These are phyloP conservation scores for Amphimallon solstitiale DNA, from an alignment of 2,888 invertebrate species.

Conservation along the genomic window DNA sequence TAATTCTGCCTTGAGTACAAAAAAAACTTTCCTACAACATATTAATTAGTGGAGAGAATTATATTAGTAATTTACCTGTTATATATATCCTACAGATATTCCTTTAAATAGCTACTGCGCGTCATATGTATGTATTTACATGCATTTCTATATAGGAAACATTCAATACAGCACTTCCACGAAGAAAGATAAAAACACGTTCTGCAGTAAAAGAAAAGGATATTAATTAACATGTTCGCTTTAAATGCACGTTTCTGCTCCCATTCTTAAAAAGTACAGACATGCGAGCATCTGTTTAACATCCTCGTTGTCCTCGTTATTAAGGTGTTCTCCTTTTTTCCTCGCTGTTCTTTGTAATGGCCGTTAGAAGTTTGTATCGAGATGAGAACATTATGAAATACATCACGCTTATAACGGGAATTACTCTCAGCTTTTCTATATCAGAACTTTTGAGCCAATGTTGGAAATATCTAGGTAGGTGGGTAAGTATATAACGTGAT, in stretches of 20 bases:
- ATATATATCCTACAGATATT: too few relatives aligned
- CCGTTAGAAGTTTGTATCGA: constrained; percentile 33
- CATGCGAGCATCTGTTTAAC: constrained; percentile 1
- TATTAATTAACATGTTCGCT: constrained; percentile 16
- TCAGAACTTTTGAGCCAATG: constrained; percentile 10
- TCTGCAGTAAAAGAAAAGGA: neutral
- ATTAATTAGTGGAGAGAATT: too few relatives aligned
- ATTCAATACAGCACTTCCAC: neutral
- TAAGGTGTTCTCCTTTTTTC: neutral
- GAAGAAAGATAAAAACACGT: neutral
- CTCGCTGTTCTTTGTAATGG: constrained; percentile 17
- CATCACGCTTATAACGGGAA: constrained; percentile 31
- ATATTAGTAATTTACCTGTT: too few relatives aligned
- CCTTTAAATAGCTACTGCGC: too few relatives aligned
- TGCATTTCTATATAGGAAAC: neutral
- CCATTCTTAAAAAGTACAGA: neutral
- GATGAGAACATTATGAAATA: constrained; percentile 25
- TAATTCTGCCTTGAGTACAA: too few relatives aligned
- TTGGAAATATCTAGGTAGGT: neutral
- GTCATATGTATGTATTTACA: too few relatives aligned
- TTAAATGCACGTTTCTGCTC: neutral
- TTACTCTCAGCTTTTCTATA: constrained; percentile 26
- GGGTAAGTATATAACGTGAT: too few relatives aligned
- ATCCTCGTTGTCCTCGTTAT: neutral
- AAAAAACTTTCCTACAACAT: too few relatives aligned